These are phyloP conservation scores for Carlito syrichta DNA, from an alignment of 2,113 vertebrate species.

Conservation along the genomic window DNA sequence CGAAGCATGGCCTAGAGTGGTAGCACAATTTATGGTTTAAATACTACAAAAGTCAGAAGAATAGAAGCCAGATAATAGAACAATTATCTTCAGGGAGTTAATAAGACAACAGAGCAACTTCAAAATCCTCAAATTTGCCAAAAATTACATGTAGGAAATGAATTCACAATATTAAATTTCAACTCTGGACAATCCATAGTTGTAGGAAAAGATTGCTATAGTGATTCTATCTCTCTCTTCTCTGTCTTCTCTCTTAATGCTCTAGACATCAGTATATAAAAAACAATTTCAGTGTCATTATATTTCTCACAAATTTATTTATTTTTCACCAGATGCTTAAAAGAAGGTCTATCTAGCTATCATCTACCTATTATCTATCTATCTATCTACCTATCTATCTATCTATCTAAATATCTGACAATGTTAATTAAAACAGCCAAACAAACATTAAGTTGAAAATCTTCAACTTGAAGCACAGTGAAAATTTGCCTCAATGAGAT, in stretches of 20 bases:
- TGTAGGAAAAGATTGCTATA: background rate
- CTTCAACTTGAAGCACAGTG: constrained; percentile 4
- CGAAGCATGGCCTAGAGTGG: background rate
- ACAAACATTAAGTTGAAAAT: constrained; percentile 63
- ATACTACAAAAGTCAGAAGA: background rate
- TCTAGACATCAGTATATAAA: background rate
- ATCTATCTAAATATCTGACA: too few species aligned
- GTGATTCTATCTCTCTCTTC: background rate
- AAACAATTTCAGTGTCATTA: background rate
- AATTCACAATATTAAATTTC: background rate
- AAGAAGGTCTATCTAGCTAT: background rate
- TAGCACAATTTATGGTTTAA: background rate
- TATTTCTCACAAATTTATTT: background rate
- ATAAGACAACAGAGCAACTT: background rate
- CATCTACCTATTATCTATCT: too few species aligned
- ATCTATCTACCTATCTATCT: background rate
- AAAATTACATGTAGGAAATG: background rate
- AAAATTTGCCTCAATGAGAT: constrained; percentile 42
- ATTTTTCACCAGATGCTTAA: background rate
- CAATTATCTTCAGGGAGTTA: background rate
- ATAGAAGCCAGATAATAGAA: background rate
- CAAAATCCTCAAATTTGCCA: background rate
- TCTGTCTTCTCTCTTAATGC: background rate
- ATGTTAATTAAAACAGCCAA: constrained; percentile 70
- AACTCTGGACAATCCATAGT: background rate